Evolutionary conservation across 1,140 invertebrate species (phyloP).

Genomic region (Cydia splendana): DNA sequence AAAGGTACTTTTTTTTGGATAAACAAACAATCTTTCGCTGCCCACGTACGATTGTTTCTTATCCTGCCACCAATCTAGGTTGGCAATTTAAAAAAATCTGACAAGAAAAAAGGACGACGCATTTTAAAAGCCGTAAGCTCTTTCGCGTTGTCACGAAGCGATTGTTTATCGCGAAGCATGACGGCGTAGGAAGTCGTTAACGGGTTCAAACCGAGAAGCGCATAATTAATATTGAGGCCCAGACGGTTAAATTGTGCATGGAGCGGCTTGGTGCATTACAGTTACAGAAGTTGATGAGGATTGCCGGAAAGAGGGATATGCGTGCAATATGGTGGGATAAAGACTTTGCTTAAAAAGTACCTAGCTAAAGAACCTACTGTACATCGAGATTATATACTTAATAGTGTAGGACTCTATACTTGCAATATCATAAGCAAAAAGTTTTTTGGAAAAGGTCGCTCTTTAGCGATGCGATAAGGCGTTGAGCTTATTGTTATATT

Average conservation of each 20-base stretch:
- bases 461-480: too few species aligned
- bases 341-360: too few species aligned
- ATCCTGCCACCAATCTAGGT: background rate
- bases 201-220: constrained; percentile 23
- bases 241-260: constrained; percentile 32
- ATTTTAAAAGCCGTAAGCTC: background rate
- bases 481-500: too few species aligned
- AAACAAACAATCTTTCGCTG: background rate
- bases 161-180: constrained; percentile 4
- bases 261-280: constrained; percentile 9
- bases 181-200: constrained; percentile 31
- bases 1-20: too few species aligned
- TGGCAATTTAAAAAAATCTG: background rate
- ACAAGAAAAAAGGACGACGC: background rate
- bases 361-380: too few species aligned
- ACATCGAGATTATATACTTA: too few species aligned
- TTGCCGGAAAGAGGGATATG: background rate
- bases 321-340: background rate
- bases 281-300: constrained; percentile 3
- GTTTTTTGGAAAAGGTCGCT: too few species aligned
- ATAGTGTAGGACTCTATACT: too few species aligned
- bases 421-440: too few species aligned
- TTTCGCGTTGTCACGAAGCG: constrained; percentile 11
- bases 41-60: background rate
- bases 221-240: constrained; percentile 22